Percentiles rank a stretch among this genome's conserved stretches.
Conservation (phyloP, 2,113 vertebrate species). For the Engraulis encrasicolus region DNA sequence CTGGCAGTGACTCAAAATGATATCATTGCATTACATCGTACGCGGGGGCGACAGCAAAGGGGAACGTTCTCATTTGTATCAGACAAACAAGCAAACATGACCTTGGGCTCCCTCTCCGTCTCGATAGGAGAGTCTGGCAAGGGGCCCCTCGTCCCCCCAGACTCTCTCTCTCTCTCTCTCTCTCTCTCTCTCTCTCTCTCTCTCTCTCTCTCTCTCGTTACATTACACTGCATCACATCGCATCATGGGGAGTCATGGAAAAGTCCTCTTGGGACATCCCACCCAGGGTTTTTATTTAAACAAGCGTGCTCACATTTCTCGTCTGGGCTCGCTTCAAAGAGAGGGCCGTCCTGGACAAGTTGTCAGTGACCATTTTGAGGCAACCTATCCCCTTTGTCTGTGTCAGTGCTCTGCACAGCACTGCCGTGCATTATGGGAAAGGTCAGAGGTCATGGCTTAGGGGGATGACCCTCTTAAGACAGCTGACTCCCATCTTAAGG, state of each 20-base stretch:
- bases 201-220: no score
- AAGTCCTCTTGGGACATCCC: constrained; percentile 42
- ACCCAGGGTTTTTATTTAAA: constrained; percentile 40
- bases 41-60: constrained; percentile 1
- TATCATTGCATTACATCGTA: constrained; percentile 26
- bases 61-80: constrained; percentile 41
- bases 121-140: constrained; percentile 41
- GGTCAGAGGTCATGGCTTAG: neutral
- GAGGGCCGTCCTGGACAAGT: neutral
- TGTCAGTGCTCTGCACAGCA: neutral
- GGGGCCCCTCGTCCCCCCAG: constrained; percentile 18
- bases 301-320: constrained; percentile 30
- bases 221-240: neutral
- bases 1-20: constrained; percentile 31
- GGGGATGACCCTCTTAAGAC: neutral
- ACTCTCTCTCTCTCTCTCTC: no score
- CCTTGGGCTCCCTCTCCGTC: neutral
- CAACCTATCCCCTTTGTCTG: neutral
- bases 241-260: constrained; percentile 49
- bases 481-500: neutral
- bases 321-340: constrained; percentile 19
- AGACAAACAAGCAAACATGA: constrained; percentile 49
- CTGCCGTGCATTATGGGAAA: neutral
- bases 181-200: no score
- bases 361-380: neutral